Percentiles rank a stretch among this genome's conserved stretches.
These are phyloP conservation scores for Rhynchopsitta pachyrhyncha DNA, from an alignment of 2,113 vertebrate species.

Conservation along the genomic window DNA sequence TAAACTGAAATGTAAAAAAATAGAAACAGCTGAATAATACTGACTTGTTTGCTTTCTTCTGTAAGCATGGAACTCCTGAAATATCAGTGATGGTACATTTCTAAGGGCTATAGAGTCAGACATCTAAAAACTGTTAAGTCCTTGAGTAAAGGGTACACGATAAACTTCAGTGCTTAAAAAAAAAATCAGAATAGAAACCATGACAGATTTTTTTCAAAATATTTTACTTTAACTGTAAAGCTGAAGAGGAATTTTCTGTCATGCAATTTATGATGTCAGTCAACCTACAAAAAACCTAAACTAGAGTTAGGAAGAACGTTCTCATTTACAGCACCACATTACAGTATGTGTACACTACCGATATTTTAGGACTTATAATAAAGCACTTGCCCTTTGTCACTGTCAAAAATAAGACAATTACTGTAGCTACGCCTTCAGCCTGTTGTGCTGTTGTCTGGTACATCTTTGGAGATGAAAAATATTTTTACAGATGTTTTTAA, in stretches of 20 bases:
- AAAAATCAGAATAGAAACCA: neutral
- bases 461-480: neutral
- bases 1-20: neutral
- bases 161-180: neutral
- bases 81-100: neutral
- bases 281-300: neutral
- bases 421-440: neutral
- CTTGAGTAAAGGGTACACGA: neutral
- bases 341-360: neutral
- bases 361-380: neutral
- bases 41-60: neutral
- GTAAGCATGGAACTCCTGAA: neutral
- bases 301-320: neutral
- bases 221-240: neutral
- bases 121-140: neutral
- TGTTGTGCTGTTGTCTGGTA: neutral
- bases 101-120: neutral
- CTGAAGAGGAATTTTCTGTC: neutral
- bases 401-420: neutral
- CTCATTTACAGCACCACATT: neutral
- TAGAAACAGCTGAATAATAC: neutral
- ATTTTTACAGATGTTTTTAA: neutral
- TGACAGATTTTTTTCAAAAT: neutral
- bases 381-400: constrained; percentile 10
- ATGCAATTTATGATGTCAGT: neutral